Evolutionary conservation across 2,113 vertebrate genomes (phyloP), one percentile per base, ranked within the genome.

Genomic region (Dunckerocampus dactyliophorus): DNA sequence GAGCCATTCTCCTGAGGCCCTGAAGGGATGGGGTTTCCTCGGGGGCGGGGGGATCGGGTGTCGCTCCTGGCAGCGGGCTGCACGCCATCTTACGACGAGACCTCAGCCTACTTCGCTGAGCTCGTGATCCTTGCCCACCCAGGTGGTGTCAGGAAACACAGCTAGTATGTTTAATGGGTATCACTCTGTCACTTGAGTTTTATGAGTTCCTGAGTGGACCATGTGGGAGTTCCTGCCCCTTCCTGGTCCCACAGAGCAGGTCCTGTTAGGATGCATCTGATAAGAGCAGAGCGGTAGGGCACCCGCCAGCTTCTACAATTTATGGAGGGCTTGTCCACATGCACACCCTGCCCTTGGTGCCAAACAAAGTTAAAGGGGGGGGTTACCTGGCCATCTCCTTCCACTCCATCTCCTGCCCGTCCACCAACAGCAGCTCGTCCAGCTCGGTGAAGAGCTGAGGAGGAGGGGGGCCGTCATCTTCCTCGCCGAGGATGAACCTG

Each of bases 351-450:
- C 16, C 12, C 9, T 9, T 16, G 14, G 66, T 1, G 70, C 74
- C 52, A 62, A 68, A 65, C 1, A 65, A n/a, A n/a, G n/a, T n/a
- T n/a, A n/a, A n/a, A n/a, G 20, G n/a, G 10, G 4, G 11, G 46
- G 8, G 91, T 90, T 83, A 98, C 97, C 97, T 96, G 7, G 95
- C 96, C 0, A 95, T 99, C 82, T 99, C 97, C 79, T 95, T 96
- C 97, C 97, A 98, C 48, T 98, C 97, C 94, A 98, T 92, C 89
- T 98, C 97, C 74, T 98, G 96, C 7, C 95, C 97, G 0, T 99
- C 95, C 20, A 95, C 85, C 0, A 93, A 72, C 83, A 98, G 90
- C 0, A 99, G 92, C 8, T 99, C 97, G 12, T 98, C 96, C 85
- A 99, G 91, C 85, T 99, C 96, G 0, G 97, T 99, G 88, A 99